phyloP scores from a whole-genome alignment of 2,113 vertebrate species.

The Charina bottae region DNA sequence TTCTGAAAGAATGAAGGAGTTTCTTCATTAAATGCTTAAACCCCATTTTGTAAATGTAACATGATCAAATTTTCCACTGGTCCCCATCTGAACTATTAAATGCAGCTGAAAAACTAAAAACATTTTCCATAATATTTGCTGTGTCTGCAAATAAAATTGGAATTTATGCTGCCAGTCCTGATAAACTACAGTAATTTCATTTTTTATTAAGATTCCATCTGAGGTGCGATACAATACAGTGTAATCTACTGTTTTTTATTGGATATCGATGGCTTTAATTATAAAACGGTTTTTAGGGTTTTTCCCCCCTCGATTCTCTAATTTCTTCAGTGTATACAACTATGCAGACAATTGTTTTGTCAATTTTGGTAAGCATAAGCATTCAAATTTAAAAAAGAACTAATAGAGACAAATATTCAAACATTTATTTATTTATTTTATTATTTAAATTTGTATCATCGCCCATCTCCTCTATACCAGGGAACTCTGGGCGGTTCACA shows the following conservation, averaged over 20 bases:
- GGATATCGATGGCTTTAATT: conserved; percentile 32
- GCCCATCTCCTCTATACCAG: too few species aligned
- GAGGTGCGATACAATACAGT: not conserved
- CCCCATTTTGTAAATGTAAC: not conserved
- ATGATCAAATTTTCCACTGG: not conserved
- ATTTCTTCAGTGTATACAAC: not conserved
- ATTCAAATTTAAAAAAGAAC: not conserved
- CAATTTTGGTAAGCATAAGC: conserved; percentile 1
- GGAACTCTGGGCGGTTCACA: too few species aligned
- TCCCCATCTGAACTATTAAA: not conserved
- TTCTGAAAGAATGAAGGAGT: not conserved
- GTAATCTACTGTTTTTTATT: not conserved
- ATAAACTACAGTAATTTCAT: conserved; percentile 12
- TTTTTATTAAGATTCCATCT: conserved; percentile 13
- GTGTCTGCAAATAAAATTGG: not conserved
- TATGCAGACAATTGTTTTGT: not conserved
- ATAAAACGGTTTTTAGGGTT: not conserved
- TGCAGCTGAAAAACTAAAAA: not conserved
- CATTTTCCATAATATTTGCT: not conserved
- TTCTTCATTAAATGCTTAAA: not conserved
- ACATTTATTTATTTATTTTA: too few species aligned
- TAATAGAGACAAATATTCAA: not conserved
- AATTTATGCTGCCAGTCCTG: conserved; percentile 7
- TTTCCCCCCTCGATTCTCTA: not conserved
- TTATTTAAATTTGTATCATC: too few species aligned